Conservation (phyloP, 2,113 vertebrate species). For the Burhinus bistriatus region DNA sequence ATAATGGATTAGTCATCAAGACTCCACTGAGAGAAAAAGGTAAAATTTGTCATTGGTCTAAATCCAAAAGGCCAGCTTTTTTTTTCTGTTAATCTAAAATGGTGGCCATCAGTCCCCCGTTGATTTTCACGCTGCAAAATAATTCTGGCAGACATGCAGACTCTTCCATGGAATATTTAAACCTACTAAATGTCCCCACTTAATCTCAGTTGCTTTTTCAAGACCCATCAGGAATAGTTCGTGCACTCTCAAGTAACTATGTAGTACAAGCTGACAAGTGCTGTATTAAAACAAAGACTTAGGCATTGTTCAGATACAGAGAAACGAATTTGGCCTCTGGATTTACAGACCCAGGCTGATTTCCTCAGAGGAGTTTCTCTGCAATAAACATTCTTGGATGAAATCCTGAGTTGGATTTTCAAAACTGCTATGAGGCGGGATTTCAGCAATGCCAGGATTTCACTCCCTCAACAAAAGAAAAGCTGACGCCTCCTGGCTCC, state of each 20-base stretch:
- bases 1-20: conserved; percentile 44
- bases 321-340: not conserved
- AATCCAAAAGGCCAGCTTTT: not conserved
- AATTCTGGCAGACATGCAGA: not conserved
- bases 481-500: not conserved
- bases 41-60: conserved; percentile 4
- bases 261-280: not conserved
- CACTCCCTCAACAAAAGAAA: not conserved
- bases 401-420: not conserved
- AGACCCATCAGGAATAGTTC: not conserved
- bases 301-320: not conserved
- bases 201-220: not conserved
- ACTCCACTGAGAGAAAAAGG: conserved; percentile 3
- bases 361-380: not conserved
- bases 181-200: not conserved
- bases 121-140: not conserved
- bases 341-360: not conserved
- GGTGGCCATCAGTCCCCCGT: not conserved
- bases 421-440: not conserved
- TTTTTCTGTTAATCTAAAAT: not conserved
- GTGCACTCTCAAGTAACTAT: not conserved
- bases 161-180: not conserved
- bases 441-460: not conserved
- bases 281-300: not conserved
- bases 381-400: not conserved